Evolutionary conservation across 2,113 vertebrate genomes (phyloP).

Genomic region (Myanophis thanlyinensis): DNA sequence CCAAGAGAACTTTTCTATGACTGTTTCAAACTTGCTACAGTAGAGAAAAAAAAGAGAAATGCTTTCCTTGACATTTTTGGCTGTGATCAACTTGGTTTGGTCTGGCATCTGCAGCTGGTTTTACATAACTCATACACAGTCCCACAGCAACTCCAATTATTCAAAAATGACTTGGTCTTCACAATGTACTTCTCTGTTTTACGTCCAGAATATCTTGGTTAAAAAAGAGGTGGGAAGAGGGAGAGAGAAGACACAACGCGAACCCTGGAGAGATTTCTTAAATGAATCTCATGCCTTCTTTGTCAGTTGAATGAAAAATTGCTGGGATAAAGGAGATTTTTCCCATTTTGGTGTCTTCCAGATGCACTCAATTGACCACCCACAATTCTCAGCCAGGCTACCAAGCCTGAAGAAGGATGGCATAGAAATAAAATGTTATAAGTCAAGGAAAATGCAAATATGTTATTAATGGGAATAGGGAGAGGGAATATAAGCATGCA

Average conservation of each 20-base stretch:
- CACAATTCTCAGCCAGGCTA: background rate
- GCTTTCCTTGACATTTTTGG: constrained; percentile 25
- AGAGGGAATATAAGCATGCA: background rate
- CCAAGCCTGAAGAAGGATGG: background rate
- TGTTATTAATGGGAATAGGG: background rate
- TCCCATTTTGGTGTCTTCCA: background rate
- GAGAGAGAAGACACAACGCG: background rate
- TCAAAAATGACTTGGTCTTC: constrained; percentile 6
- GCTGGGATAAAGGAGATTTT: background rate
- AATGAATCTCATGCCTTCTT: background rate
- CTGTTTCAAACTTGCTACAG: constrained; percentile 20
- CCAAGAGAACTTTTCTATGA: constrained; percentile 19
- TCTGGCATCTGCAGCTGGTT: constrained; percentile 7
- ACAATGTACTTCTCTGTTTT: constrained; percentile 8
- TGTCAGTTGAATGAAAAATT: background rate
- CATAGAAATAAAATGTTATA: background rate
- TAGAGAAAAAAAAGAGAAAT: background rate
- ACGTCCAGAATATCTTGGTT: background rate
- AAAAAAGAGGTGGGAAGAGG: background rate
- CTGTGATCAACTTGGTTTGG: constrained; percentile 8
- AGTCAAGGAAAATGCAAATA: background rate
- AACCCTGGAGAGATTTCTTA: background rate
- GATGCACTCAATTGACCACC: background rate
- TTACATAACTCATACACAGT: background rate
- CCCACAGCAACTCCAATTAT: constrained; percentile 6